Base-by-base conservation (phyloP, 1,140 invertebrate genomes). In the Hetaerina americana region DNA sequence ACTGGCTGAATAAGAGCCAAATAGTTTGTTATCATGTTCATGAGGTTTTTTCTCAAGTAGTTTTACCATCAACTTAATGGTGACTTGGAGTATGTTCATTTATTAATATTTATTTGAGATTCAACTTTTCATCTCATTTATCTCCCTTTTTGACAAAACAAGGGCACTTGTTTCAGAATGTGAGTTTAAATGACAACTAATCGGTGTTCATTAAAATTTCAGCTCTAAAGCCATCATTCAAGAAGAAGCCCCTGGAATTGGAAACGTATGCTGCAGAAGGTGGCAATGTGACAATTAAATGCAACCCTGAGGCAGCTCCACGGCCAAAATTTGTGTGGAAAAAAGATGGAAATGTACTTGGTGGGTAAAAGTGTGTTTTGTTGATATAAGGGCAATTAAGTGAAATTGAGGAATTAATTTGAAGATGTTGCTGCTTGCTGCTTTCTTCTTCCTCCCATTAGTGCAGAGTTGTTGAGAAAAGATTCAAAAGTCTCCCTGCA, bases 261-360 rank as follows among this genome's bases (percentile, higher is more conserved):
- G 93, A 96, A 81, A 93, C 91, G 22, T 95, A 94, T 82, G 95
- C 93, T 0, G 92, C 93, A 1, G 90, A 96, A 80, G 88, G 88
- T 73, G 93, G 94, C 57, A 97, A 97, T 81, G 90, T 94, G 0
- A 97, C 95, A 0, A 90, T 99, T 70, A 84, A 87, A 49, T 99
- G 96, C 81, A 89, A 92, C 76, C 96, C 96, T 0, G 96, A 99
- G 84, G 95, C 94, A 24, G 95, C 96, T 3, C 96, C 97, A 0
- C 86, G 84, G 75, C 94, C 96, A 0, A 88, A 88, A 75, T 95
- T 95, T 78, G 85, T 88, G 57, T 98, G 96, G 96, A 92, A 92
- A 78, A 95, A 95, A 80, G 90, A 98, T 83, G 92, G 91, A 24
- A 89, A 89, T 77, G 82, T 90, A 1, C 86, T 96, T 68, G 92